Evolutionary conservation across 2,797 vertebrate species (phyloP).

Genomic region (Todus mexicanus): DNA sequence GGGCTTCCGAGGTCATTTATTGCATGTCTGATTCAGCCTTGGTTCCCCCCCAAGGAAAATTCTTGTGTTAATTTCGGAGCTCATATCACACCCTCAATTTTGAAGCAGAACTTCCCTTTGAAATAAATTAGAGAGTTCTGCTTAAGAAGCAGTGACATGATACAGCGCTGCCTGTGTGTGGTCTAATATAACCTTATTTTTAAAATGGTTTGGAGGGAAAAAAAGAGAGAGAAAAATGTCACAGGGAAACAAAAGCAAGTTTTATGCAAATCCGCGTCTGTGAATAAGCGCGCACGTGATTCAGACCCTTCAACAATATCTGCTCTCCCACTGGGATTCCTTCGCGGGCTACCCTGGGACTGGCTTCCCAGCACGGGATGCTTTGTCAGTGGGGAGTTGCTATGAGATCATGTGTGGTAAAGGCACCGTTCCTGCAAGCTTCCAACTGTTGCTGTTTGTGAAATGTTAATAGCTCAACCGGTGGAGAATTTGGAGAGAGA

Average conservation of each 20-base stretch:
- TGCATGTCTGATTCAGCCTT: slow-evolving; percentile 60
- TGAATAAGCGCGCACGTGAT: background rate
- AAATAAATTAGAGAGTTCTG: slow-evolving; percentile 65
- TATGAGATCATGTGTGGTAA: background rate
- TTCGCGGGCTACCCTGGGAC: background rate
- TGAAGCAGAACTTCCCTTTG: slow-evolving; percentile 62
- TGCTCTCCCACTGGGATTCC: slow-evolving; percentile 13
- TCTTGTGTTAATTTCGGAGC: slow-evolving; percentile 60
- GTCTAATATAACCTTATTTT: slow-evolving; percentile 36
- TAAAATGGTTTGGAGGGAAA: slow-evolving; percentile 21
- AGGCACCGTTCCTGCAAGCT: background rate
- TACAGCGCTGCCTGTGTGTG: slow-evolving; percentile 54
- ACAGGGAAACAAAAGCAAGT: slow-evolving; percentile 19
- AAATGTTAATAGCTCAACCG: background rate
- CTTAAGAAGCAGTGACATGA: slow-evolving; percentile 51
- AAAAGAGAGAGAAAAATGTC: background rate
- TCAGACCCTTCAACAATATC: background rate
- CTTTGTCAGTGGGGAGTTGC: background rate
- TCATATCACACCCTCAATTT: slow-evolving; percentile 66
- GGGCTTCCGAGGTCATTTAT: slow-evolving; percentile 55
- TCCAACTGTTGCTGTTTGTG: background rate
- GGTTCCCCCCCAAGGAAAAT: slow-evolving; percentile 62
- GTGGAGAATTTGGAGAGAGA: background rate
- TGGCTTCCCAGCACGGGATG: background rate
- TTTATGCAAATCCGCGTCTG: background rate